phyloP scores from a whole-genome alignment of 2,113 vertebrate species.

The Pionites leucogaster region DNA sequence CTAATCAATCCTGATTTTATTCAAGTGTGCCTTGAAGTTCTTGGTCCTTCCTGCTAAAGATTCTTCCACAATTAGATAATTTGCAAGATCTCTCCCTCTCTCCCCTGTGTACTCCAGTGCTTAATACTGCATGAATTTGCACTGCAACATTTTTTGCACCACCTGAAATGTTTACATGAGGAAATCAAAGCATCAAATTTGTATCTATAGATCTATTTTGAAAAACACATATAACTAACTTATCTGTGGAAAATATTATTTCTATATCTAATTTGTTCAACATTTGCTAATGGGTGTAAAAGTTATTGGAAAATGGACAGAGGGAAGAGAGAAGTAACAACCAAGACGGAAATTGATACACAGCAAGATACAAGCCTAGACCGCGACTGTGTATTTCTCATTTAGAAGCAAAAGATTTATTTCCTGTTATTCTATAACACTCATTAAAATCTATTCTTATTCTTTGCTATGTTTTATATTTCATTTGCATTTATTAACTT shows the following conservation, averaged over 20 bases:
- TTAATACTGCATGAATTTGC: neutral
- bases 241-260: neutral
- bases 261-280: neutral
- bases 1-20: neutral
- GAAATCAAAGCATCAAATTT: neutral
- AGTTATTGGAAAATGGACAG: neutral
- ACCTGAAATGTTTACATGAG: neutral
- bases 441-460: neutral
- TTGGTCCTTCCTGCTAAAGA: neutral
- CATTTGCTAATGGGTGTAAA: neutral
- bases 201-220: neutral
- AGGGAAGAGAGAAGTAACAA: neutral
- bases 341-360: neutral
- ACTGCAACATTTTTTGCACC: neutral
- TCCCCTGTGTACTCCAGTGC: neutral
- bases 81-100: neutral
- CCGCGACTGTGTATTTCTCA: neutral
- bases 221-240: neutral
- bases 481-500: neutral
- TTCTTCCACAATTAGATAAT: neutral
- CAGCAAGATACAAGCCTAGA: neutral
- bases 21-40: neutral
- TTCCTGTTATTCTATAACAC: neutral
- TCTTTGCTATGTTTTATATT: neutral
- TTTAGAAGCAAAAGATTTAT: neutral